Evolutionary conservation across 2,113 vertebrate species (phyloP).

Genomic region (Gymnocephalus cernua): DNA sequence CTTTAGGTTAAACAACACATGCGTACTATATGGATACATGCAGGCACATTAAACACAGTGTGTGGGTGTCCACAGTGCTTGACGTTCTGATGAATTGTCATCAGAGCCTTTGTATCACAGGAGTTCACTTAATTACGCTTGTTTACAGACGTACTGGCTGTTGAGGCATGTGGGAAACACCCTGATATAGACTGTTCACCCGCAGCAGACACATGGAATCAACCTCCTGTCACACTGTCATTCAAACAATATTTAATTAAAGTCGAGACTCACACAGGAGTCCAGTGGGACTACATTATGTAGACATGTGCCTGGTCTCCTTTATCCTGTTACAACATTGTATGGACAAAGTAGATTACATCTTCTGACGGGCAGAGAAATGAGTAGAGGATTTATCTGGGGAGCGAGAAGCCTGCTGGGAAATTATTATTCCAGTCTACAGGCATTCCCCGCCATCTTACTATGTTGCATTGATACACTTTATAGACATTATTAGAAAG

Average conservation of each 20-base stretch:
- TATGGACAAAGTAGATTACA: constrained; percentile 41
- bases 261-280: background rate
- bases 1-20: constrained; percentile 15
- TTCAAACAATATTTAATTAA: constrained; percentile 63
- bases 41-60: background rate
- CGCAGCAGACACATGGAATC: constrained; percentile 41
- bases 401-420: constrained; percentile 52
- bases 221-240: constrained; percentile 27
- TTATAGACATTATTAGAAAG: constrained; percentile 20
- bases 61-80: background rate
- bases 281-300: constrained; percentile 43
- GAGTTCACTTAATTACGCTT: constrained; percentile 43
- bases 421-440: constrained; percentile 50
- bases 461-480: constrained; percentile 61
- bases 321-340: constrained; percentile 26
- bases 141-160: constrained; percentile 24
- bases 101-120: background rate
- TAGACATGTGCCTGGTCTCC: constrained; percentile 24
- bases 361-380: constrained; percentile 19
- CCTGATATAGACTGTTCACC: constrained; percentile 11
- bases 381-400: constrained; percentile 20
- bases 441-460: constrained; percentile 7
- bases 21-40: background rate
- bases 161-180: constrained; percentile 18
- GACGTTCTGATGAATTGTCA: constrained; percentile 3